Conservation (phyloP, 35 echinoderm and acorn worm species). For the Heliocidaris erythrogramma region DNA sequence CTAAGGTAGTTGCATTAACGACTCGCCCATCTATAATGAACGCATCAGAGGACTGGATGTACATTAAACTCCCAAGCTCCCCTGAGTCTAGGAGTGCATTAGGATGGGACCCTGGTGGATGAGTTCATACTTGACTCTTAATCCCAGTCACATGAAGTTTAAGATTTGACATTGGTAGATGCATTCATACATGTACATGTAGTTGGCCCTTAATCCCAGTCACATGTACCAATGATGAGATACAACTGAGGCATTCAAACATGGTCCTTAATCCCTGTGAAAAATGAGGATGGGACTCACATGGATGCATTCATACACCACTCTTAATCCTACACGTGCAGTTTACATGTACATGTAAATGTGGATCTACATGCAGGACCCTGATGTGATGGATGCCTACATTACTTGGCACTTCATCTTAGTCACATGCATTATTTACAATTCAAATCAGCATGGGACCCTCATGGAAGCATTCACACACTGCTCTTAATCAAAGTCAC, state of each 20-base stretch:
- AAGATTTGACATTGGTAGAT: background rate
- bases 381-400: too few species aligned
- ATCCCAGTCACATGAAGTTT: background rate
- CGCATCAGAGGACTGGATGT: background rate
- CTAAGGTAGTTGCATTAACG: background rate
- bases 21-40: slow-evolving; percentile 16
- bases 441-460: too few species aligned
- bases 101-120: background rate
- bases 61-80: background rate
- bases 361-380: too few species aligned
- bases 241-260: background rate
- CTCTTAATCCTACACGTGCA: background rate
- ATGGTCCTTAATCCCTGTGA: background rate
- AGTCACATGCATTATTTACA: too few species aligned
- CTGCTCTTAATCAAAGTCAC: too few species aligned
- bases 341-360: too few species aligned
- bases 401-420: too few species aligned
- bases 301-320: background rate
- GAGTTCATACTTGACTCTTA: background rate
- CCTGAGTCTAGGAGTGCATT: background rate
- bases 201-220: background rate
- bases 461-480: too few species aligned
- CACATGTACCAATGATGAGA: too few species aligned
- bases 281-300: background rate
- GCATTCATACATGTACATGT: background rate